Evolutionary conservation across 2,797 vertebrate genomes (phyloP), one percentile per base, ranked within the genome.

Genomic region (Rhynchonycteris naso): DNA sequence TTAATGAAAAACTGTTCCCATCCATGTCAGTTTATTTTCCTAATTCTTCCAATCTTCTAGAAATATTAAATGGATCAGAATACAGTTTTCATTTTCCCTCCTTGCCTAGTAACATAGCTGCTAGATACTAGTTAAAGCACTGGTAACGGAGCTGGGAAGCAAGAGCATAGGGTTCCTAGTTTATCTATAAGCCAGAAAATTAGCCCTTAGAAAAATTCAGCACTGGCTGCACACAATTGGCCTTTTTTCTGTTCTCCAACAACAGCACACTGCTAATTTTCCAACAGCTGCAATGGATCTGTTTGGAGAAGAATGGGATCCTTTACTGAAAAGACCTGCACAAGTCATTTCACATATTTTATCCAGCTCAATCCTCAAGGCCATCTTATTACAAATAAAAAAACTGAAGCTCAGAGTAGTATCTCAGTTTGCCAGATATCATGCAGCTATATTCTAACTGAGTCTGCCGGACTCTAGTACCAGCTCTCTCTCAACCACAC

Each of bases 111-210:
- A 83, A 33, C n/a, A 8, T 7, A 68, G 63, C 30, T 66, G 47
- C 61, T 22, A 30, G 47, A 47, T 52, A 26, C 59, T 9, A 8
- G 79, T 15, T 4, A 75, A 69, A 87, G 38, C 26, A 75, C 1
- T 92, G 43, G 83, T 38, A 66, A 71, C 26, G 30, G 61, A 85
- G 61, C 18, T 79, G 68, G 5, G 87, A 90, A 88, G 54, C 68
- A 80, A 50, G 72, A 92, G 12, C 16, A 61, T 18, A 81, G 19
- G 22, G 38, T 66, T 79, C 59, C n/a, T 63, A 79, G 88, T 80
- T 92, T 61, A 81, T 88, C 78, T 93, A 86, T 65, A 71, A 93
- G 79, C 43, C 61, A 90, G 91, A 92, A 75, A 88, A 94, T 75
- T 33, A 81, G 30, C 28, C 52, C 58, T 84, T 75, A 65, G 86